A percentile compares a stretch with the other conserved stretches of the same genome.
Conservation (phyloP, 2,888 invertebrate genomes). For the Leptinotarsa haldemani region DNA sequence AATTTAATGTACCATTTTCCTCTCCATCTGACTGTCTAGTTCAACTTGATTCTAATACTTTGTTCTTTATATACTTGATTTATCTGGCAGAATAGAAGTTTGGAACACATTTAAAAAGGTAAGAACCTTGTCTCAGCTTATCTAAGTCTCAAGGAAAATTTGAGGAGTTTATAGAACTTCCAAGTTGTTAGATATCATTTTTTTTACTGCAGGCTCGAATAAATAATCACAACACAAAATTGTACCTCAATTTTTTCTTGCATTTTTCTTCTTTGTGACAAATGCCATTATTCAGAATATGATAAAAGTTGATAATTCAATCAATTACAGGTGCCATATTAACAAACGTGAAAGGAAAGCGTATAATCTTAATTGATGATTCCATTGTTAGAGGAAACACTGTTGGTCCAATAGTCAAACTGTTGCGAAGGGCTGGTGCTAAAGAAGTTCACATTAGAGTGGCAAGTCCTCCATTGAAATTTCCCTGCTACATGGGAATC, state of each 20-base stretch:
- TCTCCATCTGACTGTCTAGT: too few relatives aligned
- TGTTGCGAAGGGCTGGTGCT: constrained; percentile 92
- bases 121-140: background rate
- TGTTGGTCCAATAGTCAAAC: constrained; percentile 93
- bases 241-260: constrained; percentile 5
- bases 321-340: constrained; percentile 77
- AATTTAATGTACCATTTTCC: too few relatives aligned
- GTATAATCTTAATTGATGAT: constrained; percentile 94
- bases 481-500: constrained; percentile 99
- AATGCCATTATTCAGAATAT: background rate
- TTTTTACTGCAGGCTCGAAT: too few relatives aligned
- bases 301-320: constrained; percentile 3
- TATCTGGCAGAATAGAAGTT: background rate
- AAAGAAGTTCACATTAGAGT: constrained; percentile 96
- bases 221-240: background rate
- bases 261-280: background rate
- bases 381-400: constrained; percentile 98
- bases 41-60: too few relatives aligned
- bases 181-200: background rate
- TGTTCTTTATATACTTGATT: background rate
- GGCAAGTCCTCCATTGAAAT: constrained; percentile 94
- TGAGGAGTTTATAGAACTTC: background rate
- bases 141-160: background rate
- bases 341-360: constrained; percentile 87
- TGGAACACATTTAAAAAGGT: background rate